A percentile compares a stretch with the other conserved stretches of the same genome.
phyloP scores from a whole-genome alignment of 2,113 vertebrate species.

The Scytalopus superciliaris region DNA sequence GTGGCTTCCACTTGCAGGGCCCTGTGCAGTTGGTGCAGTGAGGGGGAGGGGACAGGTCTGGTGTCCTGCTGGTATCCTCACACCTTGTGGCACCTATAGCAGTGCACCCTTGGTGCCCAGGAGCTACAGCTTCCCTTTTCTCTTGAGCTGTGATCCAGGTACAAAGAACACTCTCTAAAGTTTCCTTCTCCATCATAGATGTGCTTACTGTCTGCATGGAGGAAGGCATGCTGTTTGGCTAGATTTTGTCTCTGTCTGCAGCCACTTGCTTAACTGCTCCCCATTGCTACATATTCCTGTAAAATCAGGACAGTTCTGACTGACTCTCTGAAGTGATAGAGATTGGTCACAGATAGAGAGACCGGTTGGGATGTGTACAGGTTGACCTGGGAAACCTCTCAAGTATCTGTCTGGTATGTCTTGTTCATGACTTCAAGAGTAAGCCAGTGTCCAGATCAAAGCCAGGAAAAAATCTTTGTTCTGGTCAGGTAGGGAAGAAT shows the following conservation, averaged over 20 bases:
- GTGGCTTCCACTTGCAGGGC: accelerated
- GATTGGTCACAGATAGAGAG: background rate
- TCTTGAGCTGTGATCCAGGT: background rate
- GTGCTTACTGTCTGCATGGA: background rate
- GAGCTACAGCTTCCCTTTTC: background rate
- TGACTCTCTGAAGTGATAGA: background rate
- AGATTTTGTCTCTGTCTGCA: background rate
- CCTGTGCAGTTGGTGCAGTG: background rate
- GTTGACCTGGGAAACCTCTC: background rate
- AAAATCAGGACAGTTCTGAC: background rate
- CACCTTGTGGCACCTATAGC: background rate
- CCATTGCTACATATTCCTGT: background rate
- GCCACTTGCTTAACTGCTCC: background rate
- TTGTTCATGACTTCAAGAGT: background rate
- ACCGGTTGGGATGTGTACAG: background rate
- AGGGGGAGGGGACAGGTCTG: background rate
- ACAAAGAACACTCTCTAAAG: background rate
- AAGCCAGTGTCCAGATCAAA: background rate
- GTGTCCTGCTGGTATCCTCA: background rate
- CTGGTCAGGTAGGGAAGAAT: background rate
- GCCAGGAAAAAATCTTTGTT: background rate
- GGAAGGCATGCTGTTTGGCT: background rate
- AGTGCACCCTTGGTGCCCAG: accelerated
- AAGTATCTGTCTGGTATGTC: background rate
- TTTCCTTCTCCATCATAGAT: background rate